These are phyloP conservation scores for Harmothoe impar DNA, from an alignment of 2,888 invertebrate species.

Conservation along the genomic window DNA sequence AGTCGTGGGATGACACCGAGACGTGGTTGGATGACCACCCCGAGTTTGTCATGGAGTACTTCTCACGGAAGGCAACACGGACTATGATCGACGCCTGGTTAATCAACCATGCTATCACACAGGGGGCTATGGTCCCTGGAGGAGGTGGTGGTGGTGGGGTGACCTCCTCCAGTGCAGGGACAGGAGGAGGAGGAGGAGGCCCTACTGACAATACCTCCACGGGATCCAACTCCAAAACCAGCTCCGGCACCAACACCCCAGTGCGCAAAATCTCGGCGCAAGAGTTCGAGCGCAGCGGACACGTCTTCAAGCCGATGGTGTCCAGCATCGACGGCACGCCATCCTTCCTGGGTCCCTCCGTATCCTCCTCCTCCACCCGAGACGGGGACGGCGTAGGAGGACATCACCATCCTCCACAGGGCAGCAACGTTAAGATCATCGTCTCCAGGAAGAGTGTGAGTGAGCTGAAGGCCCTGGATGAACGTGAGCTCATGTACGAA, in stretches of 20 bases:
- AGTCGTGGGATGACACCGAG: constrained; percentile 86
- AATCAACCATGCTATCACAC: constrained; percentile 84
- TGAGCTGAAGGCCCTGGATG: constrained; percentile 84
- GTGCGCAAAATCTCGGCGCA: constrained; percentile 96
- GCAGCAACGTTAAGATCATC: constrained; percentile 80
- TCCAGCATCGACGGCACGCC: constrained; percentile 95
- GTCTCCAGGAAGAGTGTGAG: constrained; percentile 83
- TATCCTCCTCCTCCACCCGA: neutral
- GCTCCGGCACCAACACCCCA: constrained; percentile 95
- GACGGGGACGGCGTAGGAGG: neutral
- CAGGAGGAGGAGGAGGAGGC: constrained; percentile 61
- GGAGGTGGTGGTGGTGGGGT: constrained; percentile 66
- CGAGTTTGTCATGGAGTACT: constrained; percentile 97
- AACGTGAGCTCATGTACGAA: constrained; percentile 83
- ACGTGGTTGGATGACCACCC: constrained; percentile 98
- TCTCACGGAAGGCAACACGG: constrained; percentile 94
- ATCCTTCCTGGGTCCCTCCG: constrained; percentile 89
- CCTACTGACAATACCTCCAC: constrained; percentile 76
- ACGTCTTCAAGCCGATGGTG: constrained; percentile 93
- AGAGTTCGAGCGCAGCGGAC: constrained; percentile 96
- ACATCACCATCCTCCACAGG: too few species aligned
- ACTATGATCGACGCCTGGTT: constrained; percentile 97
- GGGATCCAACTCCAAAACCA: constrained; percentile 87
- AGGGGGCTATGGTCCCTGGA: constrained; percentile 12
- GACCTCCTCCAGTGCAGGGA: constrained; percentile 71